Evolutionary conservation across 2,888 invertebrate genomes (phyloP), one percentile per base, ranked within the genome.

Genomic region (Agrotis segetum): DNA sequence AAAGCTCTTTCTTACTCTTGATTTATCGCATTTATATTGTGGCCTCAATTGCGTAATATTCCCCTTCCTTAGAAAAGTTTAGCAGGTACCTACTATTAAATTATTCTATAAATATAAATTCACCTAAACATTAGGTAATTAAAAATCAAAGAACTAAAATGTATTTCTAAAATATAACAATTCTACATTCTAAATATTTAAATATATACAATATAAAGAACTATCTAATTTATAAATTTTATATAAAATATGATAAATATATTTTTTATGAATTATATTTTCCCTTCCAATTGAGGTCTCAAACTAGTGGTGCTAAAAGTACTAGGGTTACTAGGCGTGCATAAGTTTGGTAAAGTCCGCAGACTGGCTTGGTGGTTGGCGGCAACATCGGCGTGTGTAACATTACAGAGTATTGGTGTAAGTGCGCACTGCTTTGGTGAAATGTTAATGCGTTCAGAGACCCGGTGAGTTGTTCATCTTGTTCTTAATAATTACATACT

Each of bases 351-450:
- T 94, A 91, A 93, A 94, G 94, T 94, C 95, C 94, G 95, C 94
- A 94, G 93, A 91, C 89, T 92, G 88, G 95, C 96, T 96, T 96
- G 96, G 95, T 95, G 95, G 91, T 92, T 92, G 94, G 93, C 92
- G 91, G 92, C 92, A 90, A 85, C 93, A 89, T 88, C 95, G 93
- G 85, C 92, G 94, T 94, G 94, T 94, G 93, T 95, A 95, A 95
- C 94, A 84, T 83, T 86, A 86, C 85, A 90, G 91, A 92, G 89
- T 92, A 92, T 92, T 92, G 95, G 95, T 95, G 94, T 96, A 95
- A 95, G 94, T 95, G 92, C 91, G 95, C 96, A 96, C 96, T 95
- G 96, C 96, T 96, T 96, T 95, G 96, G 96, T 96, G 95, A 93
- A 95, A 94, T 95, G 95, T 94, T 95, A 95, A 94, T 95, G 92